Evolutionary conservation across 2,888 invertebrate genomes (phyloP), one percentile per base, ranked within the genome.

Genomic region (Eristalinus sepulchralis): DNA sequence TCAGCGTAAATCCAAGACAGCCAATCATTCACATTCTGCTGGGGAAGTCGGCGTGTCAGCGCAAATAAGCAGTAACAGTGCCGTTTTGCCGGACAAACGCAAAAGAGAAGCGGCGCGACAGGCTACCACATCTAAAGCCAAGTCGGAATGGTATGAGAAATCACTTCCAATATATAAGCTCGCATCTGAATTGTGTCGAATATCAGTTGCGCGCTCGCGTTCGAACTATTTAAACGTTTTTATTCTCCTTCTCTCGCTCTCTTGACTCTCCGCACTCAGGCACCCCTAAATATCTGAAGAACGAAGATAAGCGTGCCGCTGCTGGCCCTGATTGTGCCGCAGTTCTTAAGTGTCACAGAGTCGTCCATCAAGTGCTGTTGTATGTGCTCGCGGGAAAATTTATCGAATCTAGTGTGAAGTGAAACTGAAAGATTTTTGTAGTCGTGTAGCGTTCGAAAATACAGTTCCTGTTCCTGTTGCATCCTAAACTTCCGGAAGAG

Each of bases 201-300:
- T 68, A 62, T 80, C 85, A 85, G 82, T 85, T 81, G 82, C 68
- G 82, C 57, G 64, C 64, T 73, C 64, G 82, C 72, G 55, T 82
- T 78, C 77, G 60, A 82, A 66, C 77, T 68, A 77, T 64, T 70
- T 34, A 82, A 85, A 85, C 85, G 85, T 81, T n/a, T n/a, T n/a
- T n/a, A n/a, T n/a, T 59, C 17, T 47, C 47, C 8, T n/a, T 17
- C 17, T 47, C 47, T 39, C 6, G 13, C 2, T 39, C 39, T 47
- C 47, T 47, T 8, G 0, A 6, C 17, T 47, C 47, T 8, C 47
- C 47, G n/a, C 47, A 1, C 17, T 13, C 57, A 24, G 57, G 22
- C 63, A 36, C 57, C 62, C 76, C 79, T 71, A 39, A 62, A 22
- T 6, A 36, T 63, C 47, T 47, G 62, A 17, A 57, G 62, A 27